Percentiles rank a stretch among this genome's conserved stretches.
Conservation (phyloP, 2,888 invertebrate species). For the Imbricaverruca yamaguchii region DNA sequence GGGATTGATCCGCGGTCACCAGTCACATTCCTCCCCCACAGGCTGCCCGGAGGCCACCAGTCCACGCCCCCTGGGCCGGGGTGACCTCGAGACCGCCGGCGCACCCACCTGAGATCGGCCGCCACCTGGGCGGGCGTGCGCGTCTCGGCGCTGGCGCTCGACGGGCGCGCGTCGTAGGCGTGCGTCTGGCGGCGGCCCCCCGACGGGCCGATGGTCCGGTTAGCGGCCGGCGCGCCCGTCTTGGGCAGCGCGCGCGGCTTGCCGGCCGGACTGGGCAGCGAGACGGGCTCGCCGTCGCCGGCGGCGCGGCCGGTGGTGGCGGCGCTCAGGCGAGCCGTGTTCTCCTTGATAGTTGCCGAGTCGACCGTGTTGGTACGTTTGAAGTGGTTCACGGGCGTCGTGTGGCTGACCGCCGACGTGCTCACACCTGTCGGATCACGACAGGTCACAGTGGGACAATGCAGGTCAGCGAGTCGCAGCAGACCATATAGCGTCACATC, state of each 20-base stretch:
- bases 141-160: background rate
- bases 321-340: conserved; percentile 49
- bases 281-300: conserved; percentile 25
- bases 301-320: background rate
- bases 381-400: conserved; percentile 47
- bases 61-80: no score
- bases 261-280: background rate
- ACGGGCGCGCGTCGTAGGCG: conserved; percentile 47
- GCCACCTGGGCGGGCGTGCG: conserved; percentile 23
- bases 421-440: background rate
- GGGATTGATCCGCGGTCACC: no score
- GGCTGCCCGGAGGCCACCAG: no score
- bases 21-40: no score
- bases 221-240: background rate
- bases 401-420: background rate
- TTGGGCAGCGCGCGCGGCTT: background rate
- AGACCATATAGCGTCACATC: no score
- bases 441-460: no score
- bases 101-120: conserved; percentile 9
- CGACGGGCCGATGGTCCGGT: conserved; percentile 29
- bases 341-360: conserved; percentile 86
- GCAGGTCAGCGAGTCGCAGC: no score
- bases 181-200: conserved; percentile 31
- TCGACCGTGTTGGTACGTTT: conserved; percentile 86
- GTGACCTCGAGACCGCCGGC: no score